Conservation (phyloP, 2,797 vertebrate genomes). For the Emydoidea blandingii region DNA sequence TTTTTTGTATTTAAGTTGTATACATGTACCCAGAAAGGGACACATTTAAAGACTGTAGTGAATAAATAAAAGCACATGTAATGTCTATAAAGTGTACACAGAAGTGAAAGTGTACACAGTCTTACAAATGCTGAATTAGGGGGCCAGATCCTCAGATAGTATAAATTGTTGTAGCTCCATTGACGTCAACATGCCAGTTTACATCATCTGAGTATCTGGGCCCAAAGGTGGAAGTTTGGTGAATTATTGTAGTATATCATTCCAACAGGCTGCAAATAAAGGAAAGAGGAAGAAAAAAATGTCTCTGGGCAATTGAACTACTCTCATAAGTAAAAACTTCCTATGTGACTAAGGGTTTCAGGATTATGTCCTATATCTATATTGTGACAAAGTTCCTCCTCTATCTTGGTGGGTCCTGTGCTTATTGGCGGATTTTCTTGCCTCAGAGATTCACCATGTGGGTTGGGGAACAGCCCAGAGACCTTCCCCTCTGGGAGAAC, state of each 20-base stretch:
- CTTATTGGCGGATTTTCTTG: too few relatives aligned
- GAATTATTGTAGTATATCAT: background rate
- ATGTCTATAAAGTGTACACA: background rate
- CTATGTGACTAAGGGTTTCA: background rate
- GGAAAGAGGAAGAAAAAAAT: background rate
- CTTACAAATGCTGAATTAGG: slow-evolving; percentile 1
- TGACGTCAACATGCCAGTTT: background rate
- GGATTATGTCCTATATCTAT: background rate
- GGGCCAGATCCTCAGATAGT: background rate
- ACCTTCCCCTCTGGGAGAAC: too few relatives aligned
- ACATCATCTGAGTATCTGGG: background rate
- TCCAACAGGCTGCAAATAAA: background rate
- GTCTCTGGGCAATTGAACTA: background rate
- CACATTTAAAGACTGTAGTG: background rate
- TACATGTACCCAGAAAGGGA: background rate
- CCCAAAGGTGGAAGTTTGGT: slow-evolving; percentile 9
- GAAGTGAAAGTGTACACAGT: background rate
- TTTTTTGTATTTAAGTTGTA: background rate
- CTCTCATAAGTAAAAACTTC: background rate
- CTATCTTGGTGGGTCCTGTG: too few relatives aligned
- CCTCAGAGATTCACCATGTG: too few relatives aligned
- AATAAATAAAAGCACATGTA: background rate
- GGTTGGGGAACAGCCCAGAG: too few relatives aligned
- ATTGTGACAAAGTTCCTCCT: too few relatives aligned
- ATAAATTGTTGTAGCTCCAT: background rate